A percentile compares a stretch with the other conserved stretches of the same genome.
These are phyloP conservation scores for Centrocercus urophasianus DNA, from an alignment of 2,113 vertebrate genomes.

Conservation along the genomic window DNA sequence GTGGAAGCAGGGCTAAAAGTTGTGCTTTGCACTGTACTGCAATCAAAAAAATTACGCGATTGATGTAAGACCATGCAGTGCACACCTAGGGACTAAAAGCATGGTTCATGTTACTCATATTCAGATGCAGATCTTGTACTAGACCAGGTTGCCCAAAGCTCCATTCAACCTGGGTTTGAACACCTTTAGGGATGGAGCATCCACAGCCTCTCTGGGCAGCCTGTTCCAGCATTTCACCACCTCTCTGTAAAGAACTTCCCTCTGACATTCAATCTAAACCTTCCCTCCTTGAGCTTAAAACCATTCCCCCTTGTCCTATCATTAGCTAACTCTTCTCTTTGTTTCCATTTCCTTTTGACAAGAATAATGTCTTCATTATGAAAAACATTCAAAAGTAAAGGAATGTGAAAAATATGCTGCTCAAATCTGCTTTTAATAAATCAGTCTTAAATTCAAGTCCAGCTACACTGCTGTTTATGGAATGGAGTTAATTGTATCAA, in stretches of 20 bases:
- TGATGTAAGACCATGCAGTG: neutral
- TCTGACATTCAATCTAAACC: too few relatives aligned
- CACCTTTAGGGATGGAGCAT: too few relatives aligned
- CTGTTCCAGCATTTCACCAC: too few relatives aligned
- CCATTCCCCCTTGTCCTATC: too few relatives aligned
- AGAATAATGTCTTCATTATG: neutral
- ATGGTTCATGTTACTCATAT: neutral
- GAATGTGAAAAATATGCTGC: neutral
- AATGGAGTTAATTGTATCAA: neutral
- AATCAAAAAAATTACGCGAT: neutral
- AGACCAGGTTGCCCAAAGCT: too few relatives aligned
- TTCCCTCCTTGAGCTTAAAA: too few relatives aligned
- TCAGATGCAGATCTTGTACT: too few relatives aligned
- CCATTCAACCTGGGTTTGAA: too few relatives aligned
- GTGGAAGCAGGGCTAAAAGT: neutral
- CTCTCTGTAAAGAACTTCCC: too few relatives aligned
- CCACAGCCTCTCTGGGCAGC: too few relatives aligned
- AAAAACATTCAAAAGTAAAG: neutral
- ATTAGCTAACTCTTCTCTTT: neutral
- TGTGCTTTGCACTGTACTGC: neutral
- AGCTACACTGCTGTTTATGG: neutral
- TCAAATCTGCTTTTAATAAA: slow-evolving; percentile 6
- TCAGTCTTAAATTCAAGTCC: neutral
- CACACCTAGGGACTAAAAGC: neutral
- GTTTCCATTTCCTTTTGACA: slow-evolving; percentile 2